Evolutionary conservation across 1,140 invertebrate species (phyloP), one percentile per base, ranked within the genome.

Genomic region (Solenopsis fugax): DNA sequence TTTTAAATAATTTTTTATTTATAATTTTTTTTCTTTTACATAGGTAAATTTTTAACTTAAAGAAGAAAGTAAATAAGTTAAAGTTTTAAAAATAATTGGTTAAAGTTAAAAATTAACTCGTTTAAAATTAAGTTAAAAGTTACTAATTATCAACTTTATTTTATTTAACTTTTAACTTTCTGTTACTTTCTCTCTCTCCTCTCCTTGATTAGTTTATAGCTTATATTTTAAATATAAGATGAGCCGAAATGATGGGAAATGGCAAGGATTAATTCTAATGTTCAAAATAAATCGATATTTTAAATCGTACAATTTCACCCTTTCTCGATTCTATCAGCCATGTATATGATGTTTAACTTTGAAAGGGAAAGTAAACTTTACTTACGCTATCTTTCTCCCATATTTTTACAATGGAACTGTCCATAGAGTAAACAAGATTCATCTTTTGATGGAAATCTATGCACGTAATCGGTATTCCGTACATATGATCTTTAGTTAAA

Each of bases 401-500:
- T 91, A 99, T 97, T 96, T 99, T 99, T 0, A 99, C 95, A 37
- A 99, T 97, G 89, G 97, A 98, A 84, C 96, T 96, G 95, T 99
- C 99, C 97, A 99, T 97, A 10, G 98, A 99, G 88, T 98, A 97
- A 73, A 99, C 97, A 87, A 98, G 96, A 93, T 98, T 97, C 94
- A 97, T 96, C 88, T 96, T 95, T 82, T 96, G 95, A 93, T 99
- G 98, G 92, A 99, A 99, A 71, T 98, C 97, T 64, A 99, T 96
- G 92, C 97, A 97, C 94, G 97, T 98, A 48, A 99, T 99, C 0
- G 99, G 98, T 64, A 98, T 96, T 77, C 97, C 98, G 95, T 99
- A 99, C 95, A 98, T 97, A 91, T 99, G 99, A 96, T 99, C 99
- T 95, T 99, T 99, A 0, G 99, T 95, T 45, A 97, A 94, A 54